Base-by-base conservation (phyloP, 2,113 vertebrate genomes). In the Hippocampus abdominalis region DNA sequence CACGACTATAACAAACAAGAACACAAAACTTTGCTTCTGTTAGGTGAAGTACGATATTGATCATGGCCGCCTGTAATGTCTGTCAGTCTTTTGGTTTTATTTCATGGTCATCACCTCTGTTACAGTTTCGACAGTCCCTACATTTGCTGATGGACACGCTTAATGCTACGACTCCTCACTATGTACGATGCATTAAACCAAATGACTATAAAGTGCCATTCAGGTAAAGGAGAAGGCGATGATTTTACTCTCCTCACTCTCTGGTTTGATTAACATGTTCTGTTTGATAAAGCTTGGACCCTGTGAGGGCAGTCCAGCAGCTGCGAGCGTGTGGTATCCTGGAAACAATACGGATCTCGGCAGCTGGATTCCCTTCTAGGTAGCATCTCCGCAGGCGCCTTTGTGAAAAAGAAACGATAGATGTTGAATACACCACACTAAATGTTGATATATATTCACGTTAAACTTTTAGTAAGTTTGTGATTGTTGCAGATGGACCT, bases 111-210 rank as follows among this genome's bases (percentile, higher is more conserved):
- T 72, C 44, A 16, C 71, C 23, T 65, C 42, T 72, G 15, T 72
- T 25, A 51, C 81, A 99, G 97, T 99, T 99, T 84, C 94, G 96
- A 65, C 96, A 97, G 85, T 99, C 97, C 68, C 92, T 99, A 8
- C 94, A 96, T 44, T 86, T 96, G 71, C 91, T 99, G 73, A 98
- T 99, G 97, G 96, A 97, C 68, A 97, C 96, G 2, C 92, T 99
- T 29, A 98, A 98, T 0, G 93, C 94, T 12, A 98, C 97, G 3
- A 96, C 94, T 4, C 97, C 97, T 20, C 97, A 99, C 79, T 98
- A 99, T 0, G 96, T 98, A 16, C 97, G 97, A 80, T 98, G 97
- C 64, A 98, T 99, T 84, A 98, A 98, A 69, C 96, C 97, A 1
- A 99, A 99, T 0, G 97, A 99, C 85, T 81, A 91, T 83, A 98